phyloP scores from a whole-genome alignment of 1,140 invertebrate genomes.

The Stegodyphus mimosarum region DNA sequence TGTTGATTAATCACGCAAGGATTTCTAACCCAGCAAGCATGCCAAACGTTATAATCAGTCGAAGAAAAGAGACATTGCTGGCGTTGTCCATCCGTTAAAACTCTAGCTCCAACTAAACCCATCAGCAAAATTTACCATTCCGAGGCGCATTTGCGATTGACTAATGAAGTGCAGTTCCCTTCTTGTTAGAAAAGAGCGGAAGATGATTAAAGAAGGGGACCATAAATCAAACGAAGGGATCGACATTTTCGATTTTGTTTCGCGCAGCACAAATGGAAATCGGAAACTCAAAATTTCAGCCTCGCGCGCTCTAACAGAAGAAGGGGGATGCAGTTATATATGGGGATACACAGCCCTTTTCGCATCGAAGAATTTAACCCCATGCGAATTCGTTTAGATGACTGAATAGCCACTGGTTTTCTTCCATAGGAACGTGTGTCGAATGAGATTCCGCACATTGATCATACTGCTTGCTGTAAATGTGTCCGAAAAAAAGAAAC shows the following conservation, averaged over 20 bases:
- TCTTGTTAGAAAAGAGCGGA: background rate
- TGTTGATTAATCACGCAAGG: too few species aligned
- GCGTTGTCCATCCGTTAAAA: too few species aligned
- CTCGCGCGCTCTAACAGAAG: too few species aligned
- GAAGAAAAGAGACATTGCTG: too few species aligned
- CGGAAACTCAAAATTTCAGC: background rate
- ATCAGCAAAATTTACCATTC: background rate
- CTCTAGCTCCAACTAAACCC: background rate
- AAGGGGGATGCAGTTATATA: background rate
- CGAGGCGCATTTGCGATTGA: background rate
- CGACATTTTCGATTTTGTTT: constrained; percentile 2
- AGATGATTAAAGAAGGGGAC: background rate
- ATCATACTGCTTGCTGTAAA: too few species aligned
- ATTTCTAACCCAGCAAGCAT: too few species aligned
- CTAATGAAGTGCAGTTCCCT: background rate
- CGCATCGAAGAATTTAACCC: background rate
- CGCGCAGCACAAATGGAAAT: background rate
- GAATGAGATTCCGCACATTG: too few species aligned
- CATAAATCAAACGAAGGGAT: background rate
- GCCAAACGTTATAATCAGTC: too few species aligned
- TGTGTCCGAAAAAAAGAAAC: too few species aligned
- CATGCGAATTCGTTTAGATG: background rate
- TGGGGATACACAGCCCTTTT: background rate
- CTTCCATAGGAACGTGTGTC: too few species aligned
- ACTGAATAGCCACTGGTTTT: background rate